A percentile compares a stretch with the other conserved stretches of the same genome.
phyloP scores from a whole-genome alignment of 2,113 vertebrate genomes.

The Phalacrocorax brasilianus region DNA sequence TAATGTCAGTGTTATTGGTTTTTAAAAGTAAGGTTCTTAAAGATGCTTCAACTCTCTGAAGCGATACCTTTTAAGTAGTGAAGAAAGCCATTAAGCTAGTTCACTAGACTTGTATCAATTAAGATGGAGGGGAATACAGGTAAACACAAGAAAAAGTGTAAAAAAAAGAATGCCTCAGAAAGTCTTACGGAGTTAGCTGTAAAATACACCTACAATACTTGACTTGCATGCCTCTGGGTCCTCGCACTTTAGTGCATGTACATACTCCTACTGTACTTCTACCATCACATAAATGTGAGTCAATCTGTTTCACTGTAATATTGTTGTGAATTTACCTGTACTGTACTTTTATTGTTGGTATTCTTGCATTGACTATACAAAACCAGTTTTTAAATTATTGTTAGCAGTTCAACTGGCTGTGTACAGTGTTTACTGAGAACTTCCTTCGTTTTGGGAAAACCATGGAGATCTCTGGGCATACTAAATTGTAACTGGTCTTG shows the following conservation, averaged over 20 bases:
- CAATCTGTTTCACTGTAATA: conserved; percentile 68
- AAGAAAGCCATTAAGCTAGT: conserved; percentile 69
- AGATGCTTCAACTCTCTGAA: conserved; percentile 77
- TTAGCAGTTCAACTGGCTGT: conserved; percentile 79
- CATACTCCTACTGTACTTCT: conserved; percentile 80
- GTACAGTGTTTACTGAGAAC: conserved; percentile 77
- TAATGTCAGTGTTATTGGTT: conserved; percentile 56
- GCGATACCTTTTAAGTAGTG: conserved; percentile 73
- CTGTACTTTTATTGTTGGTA: conserved; percentile 81
- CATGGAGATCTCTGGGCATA: conserved; percentile 57
- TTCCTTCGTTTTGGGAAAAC: conserved; percentile 63
- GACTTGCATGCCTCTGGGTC: conserved; percentile 87
- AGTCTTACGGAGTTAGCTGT: conserved; percentile 78
- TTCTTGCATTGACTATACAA: conserved; percentile 79
- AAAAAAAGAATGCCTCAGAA: conserved; percentile 61
- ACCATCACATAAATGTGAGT: conserved; percentile 73
- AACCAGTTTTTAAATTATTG: conserved; percentile 86
- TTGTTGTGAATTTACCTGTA: conserved; percentile 76
- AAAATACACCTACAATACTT: conserved; percentile 77
- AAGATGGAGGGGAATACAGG: conserved; percentile 50
- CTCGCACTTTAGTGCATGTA: conserved; percentile 94
- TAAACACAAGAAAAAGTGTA: conserved; percentile 42
- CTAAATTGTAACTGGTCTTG: conserved; percentile 64
- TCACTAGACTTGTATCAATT: conserved; percentile 68
- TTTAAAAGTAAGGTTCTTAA: conserved; percentile 61